phyloP scores from a whole-genome alignment of 2,888 invertebrate species.

The Trachelus troglodyta region DNA sequence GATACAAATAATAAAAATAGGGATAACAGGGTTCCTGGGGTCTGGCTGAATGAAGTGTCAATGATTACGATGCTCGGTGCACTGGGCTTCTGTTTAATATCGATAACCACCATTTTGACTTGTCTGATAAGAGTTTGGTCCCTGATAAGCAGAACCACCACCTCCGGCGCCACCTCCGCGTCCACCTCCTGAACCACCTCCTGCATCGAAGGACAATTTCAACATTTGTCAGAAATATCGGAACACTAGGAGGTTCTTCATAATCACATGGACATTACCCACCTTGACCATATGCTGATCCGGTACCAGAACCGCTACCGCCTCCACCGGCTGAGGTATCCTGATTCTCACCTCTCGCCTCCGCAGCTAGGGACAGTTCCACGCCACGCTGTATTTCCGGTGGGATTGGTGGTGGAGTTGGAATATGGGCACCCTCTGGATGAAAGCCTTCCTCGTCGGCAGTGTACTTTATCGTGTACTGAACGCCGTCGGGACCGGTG shows the following conservation, averaged over 20 bases:
- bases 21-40: constrained; percentile 14
- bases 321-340: constrained; percentile 46
- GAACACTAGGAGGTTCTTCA: neutral
- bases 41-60: constrained; percentile 34
- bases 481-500: constrained; percentile 55
- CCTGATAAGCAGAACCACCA: constrained; percentile 44
- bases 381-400: constrained; percentile 59
- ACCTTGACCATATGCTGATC: constrained; percentile 18
- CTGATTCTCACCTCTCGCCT: constrained; percentile 59
- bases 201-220: constrained; percentile 8
- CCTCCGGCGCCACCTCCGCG: constrained; percentile 28
- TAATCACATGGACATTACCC: neutral
- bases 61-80: constrained; percentile 16
- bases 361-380: constrained; percentile 55
- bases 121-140: constrained; percentile 52
- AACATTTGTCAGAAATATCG: neutral
- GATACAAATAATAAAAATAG: constrained; percentile 23
- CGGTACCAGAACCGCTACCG: constrained; percentile 32
- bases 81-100: constrained; percentile 32
- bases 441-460: constrained; percentile 59
- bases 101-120: constrained; percentile 43
- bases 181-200: constrained; percentile 31
- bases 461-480: constrained; percentile 55
- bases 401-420: constrained; percentile 59
- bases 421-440: constrained; percentile 55